phyloP scores from a whole-genome alignment of 2,888 invertebrate species.

The Myopa tessellatipennis region DNA sequence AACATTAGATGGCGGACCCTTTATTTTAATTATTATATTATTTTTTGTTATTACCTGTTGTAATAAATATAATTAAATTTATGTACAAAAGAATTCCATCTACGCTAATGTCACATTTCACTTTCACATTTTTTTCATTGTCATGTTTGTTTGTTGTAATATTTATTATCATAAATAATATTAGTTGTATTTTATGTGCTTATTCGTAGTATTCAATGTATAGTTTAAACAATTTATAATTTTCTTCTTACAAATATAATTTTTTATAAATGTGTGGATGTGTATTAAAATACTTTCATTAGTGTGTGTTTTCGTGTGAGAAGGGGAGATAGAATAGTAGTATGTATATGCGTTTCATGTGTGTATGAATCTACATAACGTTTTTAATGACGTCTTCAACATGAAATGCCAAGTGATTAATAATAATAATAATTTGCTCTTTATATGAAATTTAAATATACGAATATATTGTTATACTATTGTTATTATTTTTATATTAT shows the following conservation, averaged over 20 bases:
- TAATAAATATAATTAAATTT: constrained; percentile 30
- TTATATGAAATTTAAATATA: no score
- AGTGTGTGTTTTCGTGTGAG: background rate
- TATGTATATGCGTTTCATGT: constrained; percentile 45
- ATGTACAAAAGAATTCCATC: constrained; percentile 62
- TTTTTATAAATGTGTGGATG: constrained; percentile 11
- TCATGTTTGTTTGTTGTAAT: constrained; percentile 41
- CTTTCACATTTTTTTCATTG: constrained; percentile 33
- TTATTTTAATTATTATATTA: constrained; percentile 33
- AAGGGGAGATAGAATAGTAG: constrained; percentile 24
- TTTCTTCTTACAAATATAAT: constrained; percentile 5
- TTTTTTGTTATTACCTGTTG: constrained; percentile 33
- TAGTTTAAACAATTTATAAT: constrained; percentile 12
- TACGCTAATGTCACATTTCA: constrained; percentile 57
- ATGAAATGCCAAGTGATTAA: background rate
- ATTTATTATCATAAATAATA: constrained; percentile 51
- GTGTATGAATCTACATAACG: background rate
- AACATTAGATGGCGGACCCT: no score
- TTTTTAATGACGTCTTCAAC: background rate
- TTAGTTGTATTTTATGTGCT: constrained; percentile 44
- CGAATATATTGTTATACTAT: background rate
- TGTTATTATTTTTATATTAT: background rate
- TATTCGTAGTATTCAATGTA: constrained; percentile 40
- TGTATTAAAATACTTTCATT: constrained; percentile 24
- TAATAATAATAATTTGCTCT: background rate